phyloP scores from a whole-genome alignment of 2,888 invertebrate genomes.

The Dicroscelio sp. region DNA sequence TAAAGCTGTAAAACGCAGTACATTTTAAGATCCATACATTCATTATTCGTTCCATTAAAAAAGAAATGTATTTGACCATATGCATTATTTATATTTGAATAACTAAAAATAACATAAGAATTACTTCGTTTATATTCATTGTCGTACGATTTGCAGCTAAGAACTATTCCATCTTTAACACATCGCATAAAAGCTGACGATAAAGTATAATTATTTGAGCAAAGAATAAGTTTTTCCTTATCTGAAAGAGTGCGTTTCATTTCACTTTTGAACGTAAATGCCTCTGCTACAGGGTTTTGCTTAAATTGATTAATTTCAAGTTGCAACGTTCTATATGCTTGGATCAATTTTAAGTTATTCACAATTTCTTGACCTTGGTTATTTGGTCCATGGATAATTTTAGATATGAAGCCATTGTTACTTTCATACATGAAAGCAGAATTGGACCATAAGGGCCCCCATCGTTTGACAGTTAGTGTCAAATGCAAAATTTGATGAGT shows the following conservation, averaged over 20 bases:
- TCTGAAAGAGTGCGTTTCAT: slow-evolving; percentile 26
- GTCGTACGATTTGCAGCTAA: slow-evolving; percentile 47
- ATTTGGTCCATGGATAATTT: slow-evolving; percentile 35
- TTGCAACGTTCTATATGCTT: slow-evolving; percentile 36
- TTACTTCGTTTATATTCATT: slow-evolving; percentile 40
- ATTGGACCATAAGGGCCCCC: slow-evolving; percentile 61
- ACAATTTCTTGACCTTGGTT: slow-evolving; percentile 43
- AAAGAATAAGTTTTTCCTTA: slow-evolving; percentile 29
- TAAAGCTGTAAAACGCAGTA: slow-evolving; percentile 53
- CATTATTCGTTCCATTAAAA: slow-evolving; percentile 37
- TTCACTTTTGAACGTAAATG: slow-evolving; percentile 19
- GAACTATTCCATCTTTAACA: background rate
- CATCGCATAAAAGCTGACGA: slow-evolving; percentile 26
- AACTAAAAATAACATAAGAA: slow-evolving; percentile 37
- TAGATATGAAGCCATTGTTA: slow-evolving; percentile 49
- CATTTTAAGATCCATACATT: slow-evolving; percentile 25
- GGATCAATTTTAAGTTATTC: slow-evolving; percentile 54
- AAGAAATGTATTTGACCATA: slow-evolving; percentile 61
- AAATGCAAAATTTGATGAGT: slow-evolving; percentile 45
- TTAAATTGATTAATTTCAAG: slow-evolving; percentile 24
- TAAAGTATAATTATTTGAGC: background rate
- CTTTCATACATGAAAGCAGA: slow-evolving; percentile 60
- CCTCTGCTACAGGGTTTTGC: background rate
- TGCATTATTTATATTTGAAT: slow-evolving; percentile 16
- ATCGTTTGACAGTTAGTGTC: slow-evolving; percentile 39